Evolutionary conservation across 2,797 vertebrate genomes (phyloP).

Genomic region (Gymnodraco acuticeps): DNA sequence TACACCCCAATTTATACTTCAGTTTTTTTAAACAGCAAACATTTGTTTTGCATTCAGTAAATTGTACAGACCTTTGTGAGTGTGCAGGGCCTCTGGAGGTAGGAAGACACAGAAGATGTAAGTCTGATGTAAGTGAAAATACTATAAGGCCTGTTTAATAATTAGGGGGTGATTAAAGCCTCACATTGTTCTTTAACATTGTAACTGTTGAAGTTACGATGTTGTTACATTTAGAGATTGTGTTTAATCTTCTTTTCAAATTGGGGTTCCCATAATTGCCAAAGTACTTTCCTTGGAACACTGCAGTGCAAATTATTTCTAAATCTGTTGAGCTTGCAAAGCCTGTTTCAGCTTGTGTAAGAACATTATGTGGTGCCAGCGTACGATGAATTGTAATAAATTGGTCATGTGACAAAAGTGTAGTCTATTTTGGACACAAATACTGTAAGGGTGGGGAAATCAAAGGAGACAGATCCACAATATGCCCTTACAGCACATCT

Average conservation of each 20-base stretch:
- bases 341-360: slow-evolving; percentile 31
- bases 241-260: background rate
- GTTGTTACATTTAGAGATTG: slow-evolving; percentile 1
- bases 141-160: background rate
- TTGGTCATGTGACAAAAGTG: slow-evolving; percentile 4
- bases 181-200: background rate
- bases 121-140: background rate
- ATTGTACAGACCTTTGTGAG: background rate
- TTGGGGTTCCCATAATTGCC: slow-evolving; percentile 7
- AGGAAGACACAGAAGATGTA: no score
- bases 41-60: background rate
- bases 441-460: background rate
- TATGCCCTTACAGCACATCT: slow-evolving; percentile 44
- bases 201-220: background rate
- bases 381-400: background rate
- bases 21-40: background rate
- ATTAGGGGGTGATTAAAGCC: background rate
- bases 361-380: background rate
- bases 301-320: background rate
- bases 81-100: background rate
- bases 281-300: background rate
- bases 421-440: slow-evolving; percentile 11
- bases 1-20: background rate
- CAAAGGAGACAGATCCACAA: background rate
- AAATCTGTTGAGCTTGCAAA: slow-evolving; percentile 11